Percentiles rank a stretch among this genome's conserved stretches.
Conservation (phyloP, 1,140 invertebrate genomes). For the Tachypleus tridentatus region DNA sequence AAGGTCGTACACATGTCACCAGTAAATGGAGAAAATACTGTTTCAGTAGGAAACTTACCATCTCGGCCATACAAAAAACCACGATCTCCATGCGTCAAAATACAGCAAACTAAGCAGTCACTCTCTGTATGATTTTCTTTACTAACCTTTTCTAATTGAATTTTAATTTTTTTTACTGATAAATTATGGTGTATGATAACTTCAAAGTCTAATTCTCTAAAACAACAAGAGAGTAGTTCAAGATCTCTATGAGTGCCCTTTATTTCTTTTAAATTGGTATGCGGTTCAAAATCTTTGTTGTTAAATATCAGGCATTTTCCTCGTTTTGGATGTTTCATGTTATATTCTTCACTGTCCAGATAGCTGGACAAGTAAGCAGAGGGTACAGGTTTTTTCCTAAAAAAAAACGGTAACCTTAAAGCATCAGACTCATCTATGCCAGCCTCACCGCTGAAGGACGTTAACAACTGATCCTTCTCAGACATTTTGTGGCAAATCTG, state of each 20-base stretch:
- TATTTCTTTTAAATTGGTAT: constrained; percentile 29
- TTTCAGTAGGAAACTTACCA: constrained; percentile 39
- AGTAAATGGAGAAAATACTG: constrained; percentile 72
- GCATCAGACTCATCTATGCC: too few species aligned
- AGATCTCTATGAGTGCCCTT: constrained; percentile 38
- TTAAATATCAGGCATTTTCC: constrained; percentile 82
- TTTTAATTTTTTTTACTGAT: too few species aligned
- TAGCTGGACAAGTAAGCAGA: too few species aligned
- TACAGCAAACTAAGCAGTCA: constrained; percentile 64
- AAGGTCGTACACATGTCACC: constrained; percentile 69
- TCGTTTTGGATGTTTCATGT: constrained; percentile 69
- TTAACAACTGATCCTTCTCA: too few species aligned
- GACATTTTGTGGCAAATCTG: too few species aligned
- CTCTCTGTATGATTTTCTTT: constrained; percentile 57
- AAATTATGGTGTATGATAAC: constrained; percentile 38
- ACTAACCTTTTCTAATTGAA: too few species aligned
- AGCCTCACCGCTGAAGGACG: too few species aligned
- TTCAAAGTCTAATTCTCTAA: constrained; percentile 33
- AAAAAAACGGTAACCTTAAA: too few species aligned
- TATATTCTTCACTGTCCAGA: constrained; percentile 41
- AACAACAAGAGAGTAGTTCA: constrained; percentile 26
- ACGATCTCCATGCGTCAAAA: constrained; percentile 80
- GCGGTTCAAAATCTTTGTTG: constrained; percentile 49
- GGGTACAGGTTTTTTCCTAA: too few species aligned
- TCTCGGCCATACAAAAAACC: constrained; percentile 79